phyloP scores from a whole-genome alignment of 2,888 invertebrate species.

The Petrolisthes manimaculis region DNA sequence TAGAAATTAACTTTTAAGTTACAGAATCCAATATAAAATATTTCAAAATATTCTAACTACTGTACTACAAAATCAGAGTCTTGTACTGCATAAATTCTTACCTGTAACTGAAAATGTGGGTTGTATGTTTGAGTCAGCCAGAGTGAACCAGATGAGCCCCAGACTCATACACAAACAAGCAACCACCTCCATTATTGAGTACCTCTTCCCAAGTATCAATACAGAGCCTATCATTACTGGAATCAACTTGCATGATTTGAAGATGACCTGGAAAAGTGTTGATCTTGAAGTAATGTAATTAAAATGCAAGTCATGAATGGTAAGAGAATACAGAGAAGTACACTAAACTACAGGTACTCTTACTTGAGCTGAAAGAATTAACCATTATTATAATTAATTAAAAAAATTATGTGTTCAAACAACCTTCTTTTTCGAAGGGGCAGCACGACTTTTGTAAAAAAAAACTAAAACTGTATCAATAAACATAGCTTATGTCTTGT shows the following conservation, averaged over 20 bases:
- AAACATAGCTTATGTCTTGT: background rate
- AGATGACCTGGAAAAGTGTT: constrained; percentile 78
- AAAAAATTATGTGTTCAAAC: constrained; percentile 91
- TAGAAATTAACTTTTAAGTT: no score
- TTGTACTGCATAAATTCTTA: constrained; percentile 67
- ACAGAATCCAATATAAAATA: background rate
- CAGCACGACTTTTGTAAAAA: constrained; percentile 72
- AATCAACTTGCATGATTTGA: constrained; percentile 96
- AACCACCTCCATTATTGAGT: constrained; percentile 84
- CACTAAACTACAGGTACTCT: no score
- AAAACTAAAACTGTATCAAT: background rate
- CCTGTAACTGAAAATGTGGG: constrained; percentile 76
- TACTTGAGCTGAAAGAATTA: no score
- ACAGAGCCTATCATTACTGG: constrained; percentile 95
- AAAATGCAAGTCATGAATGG: no score
- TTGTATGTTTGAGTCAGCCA: constrained; percentile 79
- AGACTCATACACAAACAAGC: constrained; percentile 89
- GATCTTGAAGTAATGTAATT: no score
- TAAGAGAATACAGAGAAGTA: no score
- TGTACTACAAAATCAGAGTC: no score
- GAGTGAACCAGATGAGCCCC: constrained; percentile 90
- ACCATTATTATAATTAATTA: constrained; percentile 90
- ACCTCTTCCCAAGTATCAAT: constrained; percentile 89
- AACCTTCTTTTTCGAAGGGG: constrained; percentile 98
- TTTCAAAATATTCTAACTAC: background rate